These are phyloP conservation scores for Clostera curtula DNA, from an alignment of 2,888 invertebrate species.

Conservation along the genomic window DNA sequence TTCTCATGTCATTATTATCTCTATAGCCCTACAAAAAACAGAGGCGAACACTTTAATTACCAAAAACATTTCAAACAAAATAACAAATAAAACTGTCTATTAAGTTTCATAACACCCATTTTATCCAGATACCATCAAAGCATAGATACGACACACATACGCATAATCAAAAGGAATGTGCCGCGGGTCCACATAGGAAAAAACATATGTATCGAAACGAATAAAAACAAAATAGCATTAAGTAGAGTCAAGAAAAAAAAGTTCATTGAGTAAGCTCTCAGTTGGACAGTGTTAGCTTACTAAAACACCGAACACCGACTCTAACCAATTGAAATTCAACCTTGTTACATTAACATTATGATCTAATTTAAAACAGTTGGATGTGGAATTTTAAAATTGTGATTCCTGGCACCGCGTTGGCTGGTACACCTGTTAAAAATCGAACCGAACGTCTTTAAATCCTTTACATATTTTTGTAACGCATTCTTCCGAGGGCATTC, in stretches of 20 bases:
- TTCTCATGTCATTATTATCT: slow-evolving; percentile 6
- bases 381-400: slow-evolving; percentile 8
- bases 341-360: slow-evolving; percentile 1
- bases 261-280: slow-evolving; percentile 58
- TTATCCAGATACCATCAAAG: slow-evolving; percentile 59
- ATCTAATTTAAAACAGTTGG: slow-evolving; percentile 9
- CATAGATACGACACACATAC: slow-evolving; percentile 23
- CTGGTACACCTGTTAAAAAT: slow-evolving; percentile 61
- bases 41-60: slow-evolving; percentile 45
- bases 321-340: slow-evolving; percentile 8
- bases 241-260: slow-evolving; percentile 45
- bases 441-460: slow-evolving; percentile 43
- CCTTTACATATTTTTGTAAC: slow-evolving; percentile 64
- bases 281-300: slow-evolving; percentile 27
- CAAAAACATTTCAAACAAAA: slow-evolving; percentile 25
- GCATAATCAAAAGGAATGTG: slow-evolving; percentile 61
- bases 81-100: slow-evolving; percentile 47
- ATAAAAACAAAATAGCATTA: slow-evolving; percentile 69
- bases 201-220: slow-evolving; percentile 55
- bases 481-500: slow-evolving; percentile 55
- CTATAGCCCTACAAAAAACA: slow-evolving; percentile 13
- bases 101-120: slow-evolving; percentile 60
- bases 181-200: slow-evolving; percentile 44
- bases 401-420: slow-evolving; percentile 24
- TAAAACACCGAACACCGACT: slow-evolving; percentile 5